phyloP scores from a whole-genome alignment of 2,888 invertebrate genomes.

The Synanthedon tipuliformis region DNA sequence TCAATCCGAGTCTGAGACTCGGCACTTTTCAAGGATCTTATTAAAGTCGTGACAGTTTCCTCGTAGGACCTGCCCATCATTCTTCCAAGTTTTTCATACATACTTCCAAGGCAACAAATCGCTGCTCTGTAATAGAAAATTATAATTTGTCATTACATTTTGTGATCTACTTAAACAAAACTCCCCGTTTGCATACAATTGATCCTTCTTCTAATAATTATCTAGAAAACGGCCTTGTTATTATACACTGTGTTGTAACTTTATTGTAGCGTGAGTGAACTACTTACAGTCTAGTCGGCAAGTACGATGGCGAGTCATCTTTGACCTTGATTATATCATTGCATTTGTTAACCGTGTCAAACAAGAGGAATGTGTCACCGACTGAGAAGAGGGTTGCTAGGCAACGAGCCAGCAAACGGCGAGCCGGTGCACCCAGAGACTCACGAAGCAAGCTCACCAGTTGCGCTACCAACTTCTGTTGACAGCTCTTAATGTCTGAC shows the following conservation, averaged over 20 bases:
- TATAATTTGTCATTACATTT: neutral
- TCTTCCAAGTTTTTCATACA: slow-evolving; percentile 97
- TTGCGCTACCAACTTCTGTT: slow-evolving; percentile 95
- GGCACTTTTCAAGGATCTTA: slow-evolving; percentile 90
- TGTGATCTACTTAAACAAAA: too few species aligned
- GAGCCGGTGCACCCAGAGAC: slow-evolving; percentile 92
- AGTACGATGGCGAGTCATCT: slow-evolving; percentile 96
- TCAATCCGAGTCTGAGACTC: slow-evolving; percentile 97
- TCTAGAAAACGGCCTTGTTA: neutral
- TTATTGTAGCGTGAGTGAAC: slow-evolving; percentile 15
- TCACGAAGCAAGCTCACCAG: slow-evolving; percentile 90
- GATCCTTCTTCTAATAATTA: neutral
- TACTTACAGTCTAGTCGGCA: slow-evolving; percentile 94
- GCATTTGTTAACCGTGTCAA: slow-evolving; percentile 97
- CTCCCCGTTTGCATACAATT: neutral
- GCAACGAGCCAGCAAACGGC: slow-evolving; percentile 90
- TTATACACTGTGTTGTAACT: neutral
- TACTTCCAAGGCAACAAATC: slow-evolving; percentile 93
- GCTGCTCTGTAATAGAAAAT: slow-evolving; percentile 79
- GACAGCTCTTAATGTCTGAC: slow-evolving; percentile 97
- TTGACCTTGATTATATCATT: slow-evolving; percentile 97
- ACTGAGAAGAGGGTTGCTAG: slow-evolving; percentile 95
- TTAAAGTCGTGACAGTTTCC: slow-evolving; percentile 93
- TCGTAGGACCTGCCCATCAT: slow-evolving; percentile 99
- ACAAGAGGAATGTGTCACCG: slow-evolving; percentile 96